These are phyloP conservation scores for Crotalus helleri DNA, from an alignment of 2,113 vertebrate genomes.

Conservation along the genomic window DNA sequence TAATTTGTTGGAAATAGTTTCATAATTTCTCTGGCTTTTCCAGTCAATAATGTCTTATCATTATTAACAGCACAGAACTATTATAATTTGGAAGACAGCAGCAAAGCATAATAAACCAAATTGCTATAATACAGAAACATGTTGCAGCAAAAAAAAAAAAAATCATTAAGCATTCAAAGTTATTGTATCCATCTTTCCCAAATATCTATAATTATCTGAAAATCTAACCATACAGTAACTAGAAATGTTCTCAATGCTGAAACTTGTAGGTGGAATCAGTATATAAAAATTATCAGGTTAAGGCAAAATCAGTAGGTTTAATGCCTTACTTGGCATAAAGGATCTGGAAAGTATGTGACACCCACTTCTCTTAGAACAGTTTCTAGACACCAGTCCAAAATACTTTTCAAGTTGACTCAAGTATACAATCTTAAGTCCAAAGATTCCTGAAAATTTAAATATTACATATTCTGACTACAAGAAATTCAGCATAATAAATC, in stretches of 20 bases:
- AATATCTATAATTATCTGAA: not conserved
- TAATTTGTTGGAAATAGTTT: not conserved
- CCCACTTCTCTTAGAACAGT: not conserved
- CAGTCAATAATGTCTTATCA: not conserved
- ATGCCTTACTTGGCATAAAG: not conserved
- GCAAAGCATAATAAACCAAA: not conserved
- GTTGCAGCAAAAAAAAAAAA: not conserved
- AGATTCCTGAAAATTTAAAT: not conserved
- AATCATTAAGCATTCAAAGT: not conserved
- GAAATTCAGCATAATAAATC: not conserved
- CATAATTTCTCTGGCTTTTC: not conserved
- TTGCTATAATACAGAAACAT: not conserved
- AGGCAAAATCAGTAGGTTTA: not conserved
- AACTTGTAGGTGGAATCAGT: not conserved
- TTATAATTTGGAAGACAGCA: not conserved
- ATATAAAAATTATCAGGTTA: not conserved
- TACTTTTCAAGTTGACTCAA: not conserved
- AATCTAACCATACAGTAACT: not conserved
- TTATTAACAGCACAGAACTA: not conserved
- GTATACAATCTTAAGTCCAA: not conserved
- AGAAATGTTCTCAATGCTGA: not conserved
- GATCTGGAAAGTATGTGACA: not conserved
- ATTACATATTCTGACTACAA: not conserved
- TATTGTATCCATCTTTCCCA: not conserved
- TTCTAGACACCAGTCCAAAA: not conserved